Percentiles rank a stretch among this genome's conserved stretches.
Conservation (phyloP, 1,140 invertebrate species). For the Polypedilum pembai region DNA sequence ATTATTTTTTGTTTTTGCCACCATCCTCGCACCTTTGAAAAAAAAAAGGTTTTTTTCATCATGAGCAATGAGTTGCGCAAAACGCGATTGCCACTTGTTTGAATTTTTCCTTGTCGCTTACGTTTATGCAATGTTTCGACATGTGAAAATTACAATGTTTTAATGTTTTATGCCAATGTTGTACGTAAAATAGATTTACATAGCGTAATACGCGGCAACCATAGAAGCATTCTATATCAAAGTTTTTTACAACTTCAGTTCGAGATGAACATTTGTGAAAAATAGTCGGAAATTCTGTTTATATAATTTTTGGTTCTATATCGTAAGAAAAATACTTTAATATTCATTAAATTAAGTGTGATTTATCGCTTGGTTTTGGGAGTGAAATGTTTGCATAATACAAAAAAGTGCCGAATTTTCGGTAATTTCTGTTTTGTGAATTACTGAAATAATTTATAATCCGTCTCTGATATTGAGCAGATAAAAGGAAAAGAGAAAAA, state of each 20-base stretch:
- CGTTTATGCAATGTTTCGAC: background rate
- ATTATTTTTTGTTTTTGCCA: background rate
- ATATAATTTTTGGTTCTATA: conserved; percentile 19
- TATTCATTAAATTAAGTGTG: conserved; percentile 13
- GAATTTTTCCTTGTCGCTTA: background rate
- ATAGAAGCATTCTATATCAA: background rate
- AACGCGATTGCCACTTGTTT: conserved; percentile 10
- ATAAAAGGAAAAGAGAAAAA: background rate
- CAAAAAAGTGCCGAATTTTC: too few species aligned
- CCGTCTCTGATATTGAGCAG: too few species aligned
- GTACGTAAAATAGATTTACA: background rate
- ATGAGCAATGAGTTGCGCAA: conserved; percentile 10
- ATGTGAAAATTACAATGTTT: background rate
- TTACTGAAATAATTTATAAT: too few species aligned
- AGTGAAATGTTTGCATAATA: background rate
- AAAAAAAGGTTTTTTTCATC: background rate
- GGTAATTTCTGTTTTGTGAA: too few species aligned
- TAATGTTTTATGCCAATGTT: background rate
- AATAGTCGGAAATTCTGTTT: conserved; percentile 15
- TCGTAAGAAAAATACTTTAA: background rate
- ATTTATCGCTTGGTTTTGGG: background rate
- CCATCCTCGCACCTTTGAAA: background rate
- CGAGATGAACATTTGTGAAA: background rate
- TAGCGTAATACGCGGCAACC: background rate
- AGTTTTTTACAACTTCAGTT: conserved; percentile 1